Evolutionary conservation across 2,888 invertebrate genomes (phyloP).

Genomic region (Agonopterix alstromeriana): DNA sequence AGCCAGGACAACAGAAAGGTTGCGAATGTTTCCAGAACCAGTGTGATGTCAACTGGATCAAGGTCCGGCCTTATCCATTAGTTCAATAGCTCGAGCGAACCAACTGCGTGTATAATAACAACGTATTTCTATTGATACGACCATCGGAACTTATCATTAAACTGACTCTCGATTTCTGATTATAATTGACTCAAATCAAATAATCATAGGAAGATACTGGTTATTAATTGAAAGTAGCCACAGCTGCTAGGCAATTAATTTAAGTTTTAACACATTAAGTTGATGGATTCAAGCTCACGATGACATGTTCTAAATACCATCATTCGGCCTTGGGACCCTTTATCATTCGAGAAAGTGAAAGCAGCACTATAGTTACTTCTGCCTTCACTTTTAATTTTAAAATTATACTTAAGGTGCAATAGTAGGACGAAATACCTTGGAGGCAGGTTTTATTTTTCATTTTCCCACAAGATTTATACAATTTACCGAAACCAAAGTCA

Average conservation of each 20-base stretch:
- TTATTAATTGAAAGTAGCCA: slow-evolving; percentile 3
- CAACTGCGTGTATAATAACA: slow-evolving; percentile 18
- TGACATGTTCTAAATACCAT: slow-evolving; percentile 30
- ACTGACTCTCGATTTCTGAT: slow-evolving; percentile 8
- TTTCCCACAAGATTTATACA: too few species aligned
- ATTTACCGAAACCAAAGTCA: too few species aligned
- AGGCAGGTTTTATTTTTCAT: too few species aligned
- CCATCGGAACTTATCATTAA: slow-evolving; percentile 4
- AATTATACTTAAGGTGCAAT: too few species aligned
- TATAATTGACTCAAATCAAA: slow-evolving; percentile 5
- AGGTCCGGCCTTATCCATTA: slow-evolving; percentile 59
- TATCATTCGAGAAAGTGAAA: slow-evolving; percentile 60
- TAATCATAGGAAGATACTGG: neutral
- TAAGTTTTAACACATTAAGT: slow-evolving; percentile 2
- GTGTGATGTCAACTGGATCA: slow-evolving; percentile 54
- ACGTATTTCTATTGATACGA: slow-evolving; percentile 3
- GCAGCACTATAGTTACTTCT: slow-evolving; percentile 18
- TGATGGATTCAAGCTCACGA: slow-evolving; percentile 1
- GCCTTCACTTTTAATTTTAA: slow-evolving; percentile 40
- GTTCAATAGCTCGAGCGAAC: slow-evolving; percentile 35
- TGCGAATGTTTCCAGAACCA: slow-evolving; percentile 33
- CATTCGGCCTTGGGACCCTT: slow-evolving; percentile 54
- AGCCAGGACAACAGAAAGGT: slow-evolving; percentile 14
- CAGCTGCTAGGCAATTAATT: slow-evolving; percentile 4
- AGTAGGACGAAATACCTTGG: too few species aligned